These are phyloP conservation scores for Chlorodrepanis virens DNA, from an alignment of 2,113 vertebrate species.

Conservation along the genomic window DNA sequence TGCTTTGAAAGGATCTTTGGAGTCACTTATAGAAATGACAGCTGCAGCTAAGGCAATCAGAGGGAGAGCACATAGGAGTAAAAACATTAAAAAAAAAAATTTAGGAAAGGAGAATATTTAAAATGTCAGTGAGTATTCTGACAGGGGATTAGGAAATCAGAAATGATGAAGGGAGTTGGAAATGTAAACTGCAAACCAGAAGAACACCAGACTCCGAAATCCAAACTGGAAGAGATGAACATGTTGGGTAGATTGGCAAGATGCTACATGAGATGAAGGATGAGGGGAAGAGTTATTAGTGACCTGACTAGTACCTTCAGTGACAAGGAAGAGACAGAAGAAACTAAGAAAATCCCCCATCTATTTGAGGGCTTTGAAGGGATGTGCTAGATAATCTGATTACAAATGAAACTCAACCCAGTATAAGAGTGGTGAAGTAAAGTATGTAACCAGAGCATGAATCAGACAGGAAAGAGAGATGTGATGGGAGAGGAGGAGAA, in stretches of 20 bases:
- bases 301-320: neutral
- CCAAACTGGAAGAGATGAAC: neutral
- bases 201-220: neutral
- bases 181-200: neutral
- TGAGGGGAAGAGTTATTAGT: neutral
- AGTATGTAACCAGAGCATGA: neutral
- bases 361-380: neutral
- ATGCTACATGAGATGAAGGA: neutral
- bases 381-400: neutral
- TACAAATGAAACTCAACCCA: neutral
- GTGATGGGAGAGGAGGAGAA: neutral
- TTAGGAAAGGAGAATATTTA: neutral
- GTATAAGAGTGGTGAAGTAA: neutral
- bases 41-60: neutral
- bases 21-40: neutral
- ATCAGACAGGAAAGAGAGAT: neutral
- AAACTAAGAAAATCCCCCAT: neutral
- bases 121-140: rapidly evolving
- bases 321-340: neutral
- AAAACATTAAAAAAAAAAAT: neutral
- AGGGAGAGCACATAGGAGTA: neutral
- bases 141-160: neutral
- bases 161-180: neutral
- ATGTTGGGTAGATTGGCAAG: neutral
- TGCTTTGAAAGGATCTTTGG: neutral